Base-by-base conservation (phyloP, 2,113 vertebrate genomes). In the Coregonus clupeaformis region DNA sequence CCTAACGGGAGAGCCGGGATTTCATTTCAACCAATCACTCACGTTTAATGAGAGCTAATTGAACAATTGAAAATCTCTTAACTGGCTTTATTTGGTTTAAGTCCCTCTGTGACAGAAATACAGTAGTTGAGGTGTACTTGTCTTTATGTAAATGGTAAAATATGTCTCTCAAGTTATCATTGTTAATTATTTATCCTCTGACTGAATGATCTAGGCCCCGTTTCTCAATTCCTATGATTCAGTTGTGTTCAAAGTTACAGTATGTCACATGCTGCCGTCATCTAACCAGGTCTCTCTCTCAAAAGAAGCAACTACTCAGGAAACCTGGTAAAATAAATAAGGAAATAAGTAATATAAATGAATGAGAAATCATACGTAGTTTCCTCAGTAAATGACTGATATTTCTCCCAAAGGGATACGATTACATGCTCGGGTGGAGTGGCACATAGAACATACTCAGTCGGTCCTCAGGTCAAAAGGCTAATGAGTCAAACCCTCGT, bases 21-120 rank as follows among this genome's bases (percentile, higher is more conserved):
- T 90, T 87, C 66, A 77, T 86, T 87, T 85, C 86, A 81, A 87
- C 88, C 84, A 89, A 91, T 90, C 89, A 82, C 89, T 87, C 85
- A 79, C 82, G 81, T 85, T 79, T 82, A 77, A 52, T 78, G 80
- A 76, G 85, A 81, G 81, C 87, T 90, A 88, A 91, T 84, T 86
- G 84, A 85, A 89, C 87, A 76, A 85, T 87, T 81, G 77, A 71
- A 29, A 74, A 77, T 89, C 88, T 81, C 81, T 89, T 57, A 64
- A 78, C 81, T 79, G n/a, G 67, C 87, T 87, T 87, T 70, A 87
- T 90, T 85, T 80, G 72, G 85, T 88, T 83, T 79, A 81, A 88
- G 85, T 80, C 79, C 69, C 76, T 52, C 25, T 0, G 71, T 76
- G 86, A 81, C 79, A 77, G 87, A 82, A 89, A 86, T 88, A 89